Evolutionary conservation across 1,140 invertebrate genomes (phyloP).

Genomic region (Andricus grossulariae): DNA sequence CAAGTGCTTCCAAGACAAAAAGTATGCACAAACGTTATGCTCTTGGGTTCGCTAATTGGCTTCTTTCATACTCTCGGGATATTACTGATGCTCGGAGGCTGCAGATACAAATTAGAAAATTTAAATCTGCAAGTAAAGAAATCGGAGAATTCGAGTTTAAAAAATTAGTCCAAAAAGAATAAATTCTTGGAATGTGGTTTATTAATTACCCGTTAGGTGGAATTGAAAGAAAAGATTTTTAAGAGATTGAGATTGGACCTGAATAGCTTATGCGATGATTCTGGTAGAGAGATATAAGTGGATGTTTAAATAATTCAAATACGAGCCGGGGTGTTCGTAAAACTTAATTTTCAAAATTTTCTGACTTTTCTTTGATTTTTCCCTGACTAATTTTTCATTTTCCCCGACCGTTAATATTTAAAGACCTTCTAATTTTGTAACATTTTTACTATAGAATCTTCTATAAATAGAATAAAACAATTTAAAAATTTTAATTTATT

Average conservation of each 20-base stretch:
- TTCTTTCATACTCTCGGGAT: not conserved
- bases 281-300: not conserved
- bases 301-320: not conserved
- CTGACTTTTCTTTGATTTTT: too few relatives aligned
- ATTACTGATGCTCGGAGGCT: not conserved
- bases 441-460: too few relatives aligned
- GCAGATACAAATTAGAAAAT: not conserved
- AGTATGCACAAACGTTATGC: not conserved
- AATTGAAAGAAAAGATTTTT: not conserved
- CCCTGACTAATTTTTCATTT: too few relatives aligned
- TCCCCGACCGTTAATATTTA: too few relatives aligned
- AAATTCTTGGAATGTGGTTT: not conserved
- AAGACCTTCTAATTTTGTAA: too few relatives aligned
- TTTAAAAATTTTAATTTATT: too few relatives aligned
- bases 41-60: slow-evolving; percentile 15
- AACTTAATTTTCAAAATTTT: too few relatives aligned
- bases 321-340: too few relatives aligned
- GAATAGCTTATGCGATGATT: not conserved
- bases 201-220: not conserved
- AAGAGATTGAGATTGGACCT: not conserved
- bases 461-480: too few relatives aligned
- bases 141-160: not conserved
- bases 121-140: not conserved
- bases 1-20: slow-evolving; percentile 4
- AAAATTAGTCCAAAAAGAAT: not conserved